phyloP scores from a whole-genome alignment of 64 coral and sea anemone genomes.

The Stylophora pistillata region DNA sequence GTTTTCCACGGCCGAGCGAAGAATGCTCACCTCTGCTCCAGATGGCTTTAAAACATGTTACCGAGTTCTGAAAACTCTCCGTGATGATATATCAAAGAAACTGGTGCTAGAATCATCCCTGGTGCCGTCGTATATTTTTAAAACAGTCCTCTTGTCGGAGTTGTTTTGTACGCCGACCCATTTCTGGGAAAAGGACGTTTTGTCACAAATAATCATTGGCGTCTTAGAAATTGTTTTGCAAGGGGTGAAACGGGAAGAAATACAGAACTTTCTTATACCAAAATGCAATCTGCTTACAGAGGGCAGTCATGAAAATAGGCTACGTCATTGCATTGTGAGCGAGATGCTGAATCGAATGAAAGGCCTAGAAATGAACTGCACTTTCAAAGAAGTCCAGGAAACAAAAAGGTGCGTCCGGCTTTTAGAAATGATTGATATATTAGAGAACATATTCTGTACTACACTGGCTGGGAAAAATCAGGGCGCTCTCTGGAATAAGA shows the following conservation, averaged over 20 bases:
- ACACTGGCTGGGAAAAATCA: neutral
- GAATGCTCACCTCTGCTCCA: neutral
- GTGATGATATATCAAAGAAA: conserved; percentile 18
- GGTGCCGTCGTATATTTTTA: conserved; percentile 36
- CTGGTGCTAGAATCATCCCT: neutral
- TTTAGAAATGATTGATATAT: conserved; percentile 13
- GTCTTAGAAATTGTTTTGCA: conserved; percentile 26
- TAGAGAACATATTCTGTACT: conserved; percentile 12
- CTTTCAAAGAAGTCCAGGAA: neutral
- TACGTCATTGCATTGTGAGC: conserved; percentile 3
- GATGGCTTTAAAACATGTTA: conserved; percentile 44
- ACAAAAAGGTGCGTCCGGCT: neutral
- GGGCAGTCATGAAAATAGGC: neutral
- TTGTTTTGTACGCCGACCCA: neutral
- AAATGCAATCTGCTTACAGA: conserved; percentile 2
- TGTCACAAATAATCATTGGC: neutral
- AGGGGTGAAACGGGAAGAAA: conserved; percentile 1
- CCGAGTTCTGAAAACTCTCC: conserved; percentile 6
- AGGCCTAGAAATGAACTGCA: neutral
- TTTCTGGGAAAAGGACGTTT: conserved; percentile 14
- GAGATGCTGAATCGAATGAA: conserved; percentile 15
- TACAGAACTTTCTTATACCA: conserved; percentile 10
- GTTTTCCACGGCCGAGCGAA: conserved; percentile 30
- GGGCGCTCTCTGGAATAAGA: conserved; percentile 9
- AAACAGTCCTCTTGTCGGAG: conserved; percentile 17